Conservation (phyloP, 2,888 invertebrate genomes). For the Scaptomyza caliginosa region DNA sequence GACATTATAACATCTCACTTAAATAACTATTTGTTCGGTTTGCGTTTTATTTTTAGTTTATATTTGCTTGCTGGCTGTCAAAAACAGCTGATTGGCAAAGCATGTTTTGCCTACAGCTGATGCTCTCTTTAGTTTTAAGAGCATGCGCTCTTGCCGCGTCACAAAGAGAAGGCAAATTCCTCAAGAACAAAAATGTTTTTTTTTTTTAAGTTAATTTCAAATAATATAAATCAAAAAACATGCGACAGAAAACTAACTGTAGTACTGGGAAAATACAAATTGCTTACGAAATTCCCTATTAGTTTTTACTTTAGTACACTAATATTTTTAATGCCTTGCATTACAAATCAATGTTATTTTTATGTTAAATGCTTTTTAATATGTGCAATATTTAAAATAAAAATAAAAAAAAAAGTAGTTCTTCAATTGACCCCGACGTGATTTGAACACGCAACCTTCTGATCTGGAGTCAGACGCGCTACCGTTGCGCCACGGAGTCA, state of each 20-base stretch:
- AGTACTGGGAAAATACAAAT: background rate
- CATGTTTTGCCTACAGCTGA: slow-evolving; percentile 13
- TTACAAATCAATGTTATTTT: background rate
- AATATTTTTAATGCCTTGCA: background rate
- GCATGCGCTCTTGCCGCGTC: background rate
- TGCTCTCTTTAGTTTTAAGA: slow-evolving; percentile 6
- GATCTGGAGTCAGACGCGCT: slow-evolving; percentile 71
- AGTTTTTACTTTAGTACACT: background rate
- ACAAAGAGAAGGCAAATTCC: background rate
- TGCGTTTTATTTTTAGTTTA: background rate
- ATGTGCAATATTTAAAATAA: background rate
- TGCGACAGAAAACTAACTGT: background rate
- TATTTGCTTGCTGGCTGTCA: background rate
- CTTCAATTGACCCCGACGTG: slow-evolving; percentile 57
- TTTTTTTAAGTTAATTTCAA: background rate
- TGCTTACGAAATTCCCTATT: background rate
- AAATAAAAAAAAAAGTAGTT: background rate
- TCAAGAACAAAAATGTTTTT: background rate
- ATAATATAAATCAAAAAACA: background rate
- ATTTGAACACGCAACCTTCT: slow-evolving; percentile 71
- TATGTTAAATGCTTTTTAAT: background rate
- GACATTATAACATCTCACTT: slow-evolving; percentile 56
- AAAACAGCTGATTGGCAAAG: slow-evolving; percentile 52
- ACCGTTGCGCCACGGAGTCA: slow-evolving; percentile 70
- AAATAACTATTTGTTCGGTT: background rate